Conservation (phyloP, 2,888 invertebrate genomes). For the Nephrotoma flavescens region DNA sequence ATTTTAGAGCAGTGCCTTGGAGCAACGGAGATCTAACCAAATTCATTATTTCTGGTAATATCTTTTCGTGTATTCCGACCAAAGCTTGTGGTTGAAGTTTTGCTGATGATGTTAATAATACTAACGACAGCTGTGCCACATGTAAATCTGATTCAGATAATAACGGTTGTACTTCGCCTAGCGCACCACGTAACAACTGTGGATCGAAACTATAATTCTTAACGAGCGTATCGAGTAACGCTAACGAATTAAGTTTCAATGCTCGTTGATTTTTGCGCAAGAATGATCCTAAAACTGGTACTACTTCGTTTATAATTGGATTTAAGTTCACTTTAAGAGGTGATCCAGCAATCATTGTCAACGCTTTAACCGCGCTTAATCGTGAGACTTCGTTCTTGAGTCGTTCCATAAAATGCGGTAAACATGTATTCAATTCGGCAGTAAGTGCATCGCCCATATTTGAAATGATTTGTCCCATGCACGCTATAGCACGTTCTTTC, state of each 20-base stretch:
- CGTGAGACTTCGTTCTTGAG: conserved; percentile 94
- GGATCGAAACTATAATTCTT: conserved; percentile 60
- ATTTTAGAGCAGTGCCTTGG: conserved; percentile 81
- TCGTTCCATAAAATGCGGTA: conserved; percentile 91
- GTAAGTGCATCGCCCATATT: conserved; percentile 78
- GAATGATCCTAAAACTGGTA: conserved; percentile 87
- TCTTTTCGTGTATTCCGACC: conserved; percentile 53
- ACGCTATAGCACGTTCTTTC: conserved; percentile 93
- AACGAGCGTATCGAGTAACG: conserved; percentile 78
- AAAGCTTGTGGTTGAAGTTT: conserved; percentile 63
- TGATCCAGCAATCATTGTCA: conserved; percentile 86
- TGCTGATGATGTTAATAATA: conserved; percentile 69
- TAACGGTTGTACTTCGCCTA: conserved; percentile 78
- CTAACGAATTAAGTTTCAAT: conserved; percentile 78
- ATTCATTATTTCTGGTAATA: conserved; percentile 71
- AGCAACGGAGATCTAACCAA: conserved; percentile 83
- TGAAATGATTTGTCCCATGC: conserved; percentile 89
- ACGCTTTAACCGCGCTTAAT: conserved; percentile 87
- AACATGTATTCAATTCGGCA: conserved; percentile 64
- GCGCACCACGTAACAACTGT: conserved; percentile 53
- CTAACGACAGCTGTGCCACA: conserved; percentile 83
- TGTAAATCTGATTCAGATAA: conserved; percentile 91
- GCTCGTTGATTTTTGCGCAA: conserved; percentile 93
- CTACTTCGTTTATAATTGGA: conserved; percentile 70
- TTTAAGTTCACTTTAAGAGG: conserved; percentile 71